Evolutionary conservation across 2,797 vertebrate genomes (phyloP).

Genomic region (Pseudotriccus pelzelni): DNA sequence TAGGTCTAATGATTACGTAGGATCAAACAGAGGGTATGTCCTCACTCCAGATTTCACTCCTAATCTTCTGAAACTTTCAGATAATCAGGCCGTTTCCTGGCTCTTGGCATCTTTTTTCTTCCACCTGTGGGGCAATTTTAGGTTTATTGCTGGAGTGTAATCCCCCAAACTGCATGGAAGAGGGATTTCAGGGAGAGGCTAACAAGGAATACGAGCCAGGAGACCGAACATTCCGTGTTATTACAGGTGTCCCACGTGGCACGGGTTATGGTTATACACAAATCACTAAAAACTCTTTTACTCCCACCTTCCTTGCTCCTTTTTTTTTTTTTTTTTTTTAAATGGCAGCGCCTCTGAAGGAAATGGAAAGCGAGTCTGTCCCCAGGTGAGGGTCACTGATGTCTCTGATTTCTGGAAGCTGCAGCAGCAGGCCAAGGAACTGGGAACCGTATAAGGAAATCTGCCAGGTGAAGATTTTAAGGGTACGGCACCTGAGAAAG

Average conservation of each 20-base stretch:
- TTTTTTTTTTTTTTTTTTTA: background rate
- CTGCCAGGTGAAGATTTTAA: background rate
- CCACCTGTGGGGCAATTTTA: background rate
- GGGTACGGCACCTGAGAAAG: background rate
- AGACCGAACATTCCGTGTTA: fast-evolving
- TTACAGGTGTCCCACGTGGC: background rate
- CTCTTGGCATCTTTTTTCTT: background rate
- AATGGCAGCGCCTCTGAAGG: background rate
- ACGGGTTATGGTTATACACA: background rate
- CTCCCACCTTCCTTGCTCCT: background rate
- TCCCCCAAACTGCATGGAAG: background rate
- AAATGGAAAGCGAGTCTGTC: background rate
- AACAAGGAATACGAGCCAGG: background rate
- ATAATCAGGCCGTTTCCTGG: background rate
- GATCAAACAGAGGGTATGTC: background rate
- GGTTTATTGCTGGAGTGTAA: background rate
- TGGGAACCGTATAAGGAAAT: background rate
- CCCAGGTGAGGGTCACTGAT: background rate
- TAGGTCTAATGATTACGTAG: background rate
- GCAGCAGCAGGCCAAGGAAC: background rate
- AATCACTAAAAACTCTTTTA: background rate
- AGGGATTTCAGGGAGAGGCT: background rate
- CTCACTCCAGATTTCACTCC: background rate
- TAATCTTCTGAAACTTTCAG: background rate
- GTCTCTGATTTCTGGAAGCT: background rate